phyloP scores from a whole-genome alignment of 2,113 vertebrate species.

The Prionailurus viverrinus region DNA sequence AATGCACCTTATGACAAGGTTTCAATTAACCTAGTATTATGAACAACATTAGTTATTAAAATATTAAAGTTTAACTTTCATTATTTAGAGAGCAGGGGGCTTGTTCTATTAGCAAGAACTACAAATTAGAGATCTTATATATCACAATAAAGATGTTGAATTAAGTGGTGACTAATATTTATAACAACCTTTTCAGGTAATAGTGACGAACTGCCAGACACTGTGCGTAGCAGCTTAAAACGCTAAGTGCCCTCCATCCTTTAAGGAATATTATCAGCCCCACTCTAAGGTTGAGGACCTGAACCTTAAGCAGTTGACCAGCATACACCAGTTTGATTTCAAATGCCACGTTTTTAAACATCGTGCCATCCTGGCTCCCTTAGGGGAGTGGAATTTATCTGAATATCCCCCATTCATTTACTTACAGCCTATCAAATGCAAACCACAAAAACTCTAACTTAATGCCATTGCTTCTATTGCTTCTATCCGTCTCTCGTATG shows the following conservation, averaged over 20 bases:
- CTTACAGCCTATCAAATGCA: neutral
- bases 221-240: neutral
- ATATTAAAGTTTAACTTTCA: neutral
- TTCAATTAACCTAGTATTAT: neutral
- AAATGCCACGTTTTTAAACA: neutral
- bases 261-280: neutral
- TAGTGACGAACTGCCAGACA: neutral
- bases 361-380: neutral
- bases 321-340: neutral
- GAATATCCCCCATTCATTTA: neutral
- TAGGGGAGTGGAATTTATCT: neutral
- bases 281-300: neutral
- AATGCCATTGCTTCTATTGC: neutral
- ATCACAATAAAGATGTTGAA: slow-evolving; percentile 20
- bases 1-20: neutral
- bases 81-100: neutral
- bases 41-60: neutral
- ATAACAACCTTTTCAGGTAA: neutral
- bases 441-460: neutral
- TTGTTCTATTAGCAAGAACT: neutral
- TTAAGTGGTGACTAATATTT: slow-evolving; percentile 43
- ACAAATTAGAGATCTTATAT: neutral
- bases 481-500: neutral
- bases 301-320: neutral
- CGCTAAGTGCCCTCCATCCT: neutral